Conservation (phyloP, 2,888 invertebrate genomes). For the Torymus auratus region DNA sequence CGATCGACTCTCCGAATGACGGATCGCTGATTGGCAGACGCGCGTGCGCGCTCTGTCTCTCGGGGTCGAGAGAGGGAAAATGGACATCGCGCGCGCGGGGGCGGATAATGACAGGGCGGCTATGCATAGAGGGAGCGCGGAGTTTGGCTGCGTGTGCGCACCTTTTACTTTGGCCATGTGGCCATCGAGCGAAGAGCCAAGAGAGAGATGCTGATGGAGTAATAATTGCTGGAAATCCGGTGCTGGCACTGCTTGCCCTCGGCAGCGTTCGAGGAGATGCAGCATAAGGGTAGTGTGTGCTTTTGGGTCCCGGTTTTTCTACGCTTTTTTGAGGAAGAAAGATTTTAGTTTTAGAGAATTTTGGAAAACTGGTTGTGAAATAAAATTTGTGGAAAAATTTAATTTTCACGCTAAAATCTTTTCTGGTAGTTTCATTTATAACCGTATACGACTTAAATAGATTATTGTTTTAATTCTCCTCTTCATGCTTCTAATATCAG, state of each 20-base stretch:
- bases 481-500: too few species aligned
- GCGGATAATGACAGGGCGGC: conserved; percentile 76
- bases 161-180: conserved; percentile 71
- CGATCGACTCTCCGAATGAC: conserved; percentile 70
- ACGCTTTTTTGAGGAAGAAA: too few species aligned
- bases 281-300: too few species aligned
- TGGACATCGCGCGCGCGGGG: conserved; percentile 67
- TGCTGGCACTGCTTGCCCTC: background rate
- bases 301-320: too few species aligned
- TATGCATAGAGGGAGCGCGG: conserved; percentile 3
- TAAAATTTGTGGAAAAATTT: too few species aligned
- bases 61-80: conserved; percentile 75
- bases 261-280: too few species aligned
- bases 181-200: conserved; percentile 68
- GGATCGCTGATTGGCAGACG: conserved; percentile 75
- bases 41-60: conserved; percentile 56
- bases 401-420: too few species aligned
- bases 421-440: too few species aligned
- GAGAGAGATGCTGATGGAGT: conserved; percentile 66
- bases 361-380: too few species aligned
- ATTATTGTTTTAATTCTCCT: too few species aligned
- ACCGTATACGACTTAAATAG: too few species aligned
- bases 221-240: conserved; percentile 71
- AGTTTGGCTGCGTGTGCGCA: conserved; percentile 51
- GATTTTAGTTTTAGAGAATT: too few species aligned